Conservation (phyloP, 2,888 invertebrate genomes). For the Chromoteleia sp. region DNA sequence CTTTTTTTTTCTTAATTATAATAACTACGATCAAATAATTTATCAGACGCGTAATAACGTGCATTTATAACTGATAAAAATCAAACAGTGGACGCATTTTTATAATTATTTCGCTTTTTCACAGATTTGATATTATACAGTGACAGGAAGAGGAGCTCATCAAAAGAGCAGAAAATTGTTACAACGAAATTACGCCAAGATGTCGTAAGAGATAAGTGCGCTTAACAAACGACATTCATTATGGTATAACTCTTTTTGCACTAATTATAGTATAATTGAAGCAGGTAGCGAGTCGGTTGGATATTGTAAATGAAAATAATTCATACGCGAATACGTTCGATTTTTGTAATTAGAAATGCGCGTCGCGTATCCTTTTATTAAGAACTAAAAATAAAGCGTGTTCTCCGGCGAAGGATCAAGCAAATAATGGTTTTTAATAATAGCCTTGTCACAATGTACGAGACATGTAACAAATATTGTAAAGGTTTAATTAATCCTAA, state of each 20-base stretch:
- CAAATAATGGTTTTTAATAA: constrained; percentile 10
- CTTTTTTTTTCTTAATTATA: too few relatives aligned
- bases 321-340: too few relatives aligned
- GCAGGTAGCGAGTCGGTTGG: background rate
- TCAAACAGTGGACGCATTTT: background rate
- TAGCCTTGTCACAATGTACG: constrained; percentile 10
- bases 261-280: constrained; percentile 44
- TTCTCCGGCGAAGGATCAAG: background rate
- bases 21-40: too few relatives aligned
- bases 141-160: constrained; percentile 48
- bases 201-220: constrained; percentile 45
- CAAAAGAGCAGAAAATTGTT: constrained; percentile 47
- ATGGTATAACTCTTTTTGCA: constrained; percentile 32
- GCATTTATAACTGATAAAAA: background rate
- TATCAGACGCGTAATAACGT: background rate
- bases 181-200: constrained; percentile 39
- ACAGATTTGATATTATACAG: constrained; percentile 29
- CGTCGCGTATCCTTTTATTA: constrained; percentile 4
- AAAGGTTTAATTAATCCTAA: too few relatives aligned
- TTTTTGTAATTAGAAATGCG: constrained; percentile 14
- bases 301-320: constrained; percentile 21
- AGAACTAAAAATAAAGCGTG: background rate
- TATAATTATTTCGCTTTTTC: background rate
- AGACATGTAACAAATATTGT: background rate
- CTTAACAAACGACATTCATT: constrained; percentile 42